phyloP scores from a whole-genome alignment of 1,140 invertebrate species.

The Monochamus saltuarius region DNA sequence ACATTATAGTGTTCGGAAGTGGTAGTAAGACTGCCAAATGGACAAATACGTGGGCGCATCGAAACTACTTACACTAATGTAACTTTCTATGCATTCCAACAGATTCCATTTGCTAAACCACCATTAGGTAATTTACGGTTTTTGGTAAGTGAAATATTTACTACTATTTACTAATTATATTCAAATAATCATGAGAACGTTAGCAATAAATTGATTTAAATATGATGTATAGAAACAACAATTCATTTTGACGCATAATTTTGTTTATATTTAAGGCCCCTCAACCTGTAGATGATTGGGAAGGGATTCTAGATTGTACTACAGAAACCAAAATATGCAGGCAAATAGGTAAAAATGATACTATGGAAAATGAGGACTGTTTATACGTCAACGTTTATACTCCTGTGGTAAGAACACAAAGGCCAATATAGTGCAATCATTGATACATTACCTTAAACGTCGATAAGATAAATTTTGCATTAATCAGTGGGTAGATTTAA shows the following conservation, averaged over 20 bases:
- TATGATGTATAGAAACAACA: no score
- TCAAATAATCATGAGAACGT: no score
- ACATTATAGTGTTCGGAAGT: not conserved
- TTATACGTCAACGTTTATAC: slow-evolving; percentile 24
- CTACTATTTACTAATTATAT: no score
- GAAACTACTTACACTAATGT: not conserved
- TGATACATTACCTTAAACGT: no score
- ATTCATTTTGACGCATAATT: no score
- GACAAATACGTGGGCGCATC: not conserved
- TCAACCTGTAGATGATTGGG: slow-evolving; percentile 9
- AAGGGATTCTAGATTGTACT: slow-evolving; percentile 13
- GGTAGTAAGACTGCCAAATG: not conserved
- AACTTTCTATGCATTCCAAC: slow-evolving; percentile 1
- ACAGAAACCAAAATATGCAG: slow-evolving; percentile 18
- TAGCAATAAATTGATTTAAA: no score
- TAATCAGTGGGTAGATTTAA: not conserved
- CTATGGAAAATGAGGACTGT: slow-evolving; percentile 25
- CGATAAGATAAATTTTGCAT: not conserved
- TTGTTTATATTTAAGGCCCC: slow-evolving; percentile 13
- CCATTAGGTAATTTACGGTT: not conserved
- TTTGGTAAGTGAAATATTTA: slow-evolving; percentile 10
- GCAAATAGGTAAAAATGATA: slow-evolving; percentile 8
- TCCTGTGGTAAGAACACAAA: slow-evolving; percentile 8
- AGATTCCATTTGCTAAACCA: slow-evolving; percentile 1
- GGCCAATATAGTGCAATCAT: no score